A percentile compares a stretch with the other conserved stretches of the same genome.
Conservation (phyloP, 2,113 vertebrate genomes). For the Marmota flaviventris region DNA sequence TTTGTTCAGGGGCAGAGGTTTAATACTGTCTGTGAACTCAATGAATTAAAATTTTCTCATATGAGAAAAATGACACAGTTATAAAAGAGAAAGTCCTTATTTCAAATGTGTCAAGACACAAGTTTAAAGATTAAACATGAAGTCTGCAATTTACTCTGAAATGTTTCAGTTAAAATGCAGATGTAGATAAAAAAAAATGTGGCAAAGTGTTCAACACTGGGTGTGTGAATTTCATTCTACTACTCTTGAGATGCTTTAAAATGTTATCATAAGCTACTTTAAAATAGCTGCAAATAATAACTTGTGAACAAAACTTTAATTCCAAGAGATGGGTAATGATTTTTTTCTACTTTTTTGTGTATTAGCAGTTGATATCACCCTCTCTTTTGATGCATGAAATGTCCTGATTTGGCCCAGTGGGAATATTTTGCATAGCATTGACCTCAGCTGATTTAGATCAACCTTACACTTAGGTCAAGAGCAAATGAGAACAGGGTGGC, state of each 20-base stretch:
- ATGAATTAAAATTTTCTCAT: too few relatives aligned
- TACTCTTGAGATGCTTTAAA: not conserved
- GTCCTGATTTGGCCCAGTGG: not conserved
- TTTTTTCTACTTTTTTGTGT: not conserved
- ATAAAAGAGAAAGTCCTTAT: too few relatives aligned
- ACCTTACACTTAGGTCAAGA: not conserved
- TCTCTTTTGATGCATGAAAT: not conserved
- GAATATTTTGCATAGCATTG: not conserved
- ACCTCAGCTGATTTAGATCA: not conserved
- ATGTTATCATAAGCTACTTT: too few relatives aligned
- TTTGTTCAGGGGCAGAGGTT: too few relatives aligned
- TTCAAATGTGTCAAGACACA: not conserved
- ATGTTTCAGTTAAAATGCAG: not conserved
- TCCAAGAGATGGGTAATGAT: not conserved
- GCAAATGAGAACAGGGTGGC: not conserved
- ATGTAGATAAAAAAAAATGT: not conserved
- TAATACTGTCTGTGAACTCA: too few relatives aligned
- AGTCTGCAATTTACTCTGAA: not conserved
- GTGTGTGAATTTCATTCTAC: not conserved
- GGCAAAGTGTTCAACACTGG: not conserved
- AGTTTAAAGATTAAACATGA: not conserved
- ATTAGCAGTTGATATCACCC: not conserved
- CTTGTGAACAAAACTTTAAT: not conserved
- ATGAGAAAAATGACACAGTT: too few relatives aligned
- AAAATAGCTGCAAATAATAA: not conserved